These are phyloP conservation scores for Empis livida DNA, from an alignment of 2,888 invertebrate genomes.

Conservation along the genomic window DNA sequence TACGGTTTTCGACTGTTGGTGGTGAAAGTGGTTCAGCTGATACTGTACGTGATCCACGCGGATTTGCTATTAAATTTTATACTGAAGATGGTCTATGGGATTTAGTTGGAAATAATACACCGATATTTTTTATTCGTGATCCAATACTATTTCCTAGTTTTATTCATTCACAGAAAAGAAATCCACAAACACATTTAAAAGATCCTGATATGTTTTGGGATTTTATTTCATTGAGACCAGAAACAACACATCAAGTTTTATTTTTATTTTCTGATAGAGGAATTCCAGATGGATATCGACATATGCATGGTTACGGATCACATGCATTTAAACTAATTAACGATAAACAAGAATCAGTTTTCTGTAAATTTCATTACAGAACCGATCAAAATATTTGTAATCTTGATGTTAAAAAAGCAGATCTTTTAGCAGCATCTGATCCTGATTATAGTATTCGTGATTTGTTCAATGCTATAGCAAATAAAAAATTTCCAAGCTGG, in stretches of 20 bases:
- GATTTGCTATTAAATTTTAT: conserved; percentile 90
- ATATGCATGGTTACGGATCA: conserved; percentile 93
- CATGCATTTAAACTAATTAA: conserved; percentile 90
- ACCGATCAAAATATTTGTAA: conserved; percentile 84
- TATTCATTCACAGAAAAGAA: conserved; percentile 93
- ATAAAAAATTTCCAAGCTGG: conserved; percentile 63
- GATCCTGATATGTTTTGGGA: conserved; percentile 96
- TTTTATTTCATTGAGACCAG: conserved; percentile 78
- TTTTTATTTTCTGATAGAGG: conserved; percentile 87
- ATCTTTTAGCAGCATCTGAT: conserved; percentile 51
- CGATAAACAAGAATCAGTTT: conserved; percentile 56
- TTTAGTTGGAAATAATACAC: conserved; percentile 86
- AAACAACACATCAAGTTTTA: conserved; percentile 70
- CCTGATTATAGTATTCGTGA: conserved; percentile 85
- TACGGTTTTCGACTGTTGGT: conserved; percentile 74
- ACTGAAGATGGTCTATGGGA: conserved; percentile 91
- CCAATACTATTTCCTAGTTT: conserved; percentile 86
- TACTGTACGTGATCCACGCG: conserved; percentile 80
- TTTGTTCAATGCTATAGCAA: conserved; percentile 76
- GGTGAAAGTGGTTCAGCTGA: conserved; percentile 88
- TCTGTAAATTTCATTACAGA: conserved; percentile 90
- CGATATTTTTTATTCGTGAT: conserved; percentile 86
- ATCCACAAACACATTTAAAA: conserved; percentile 82
- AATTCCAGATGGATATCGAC: conserved; percentile 81
- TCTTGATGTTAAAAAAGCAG: conserved; percentile 34